Base-by-base conservation (phyloP, 2,797 vertebrate species). In the Enteromius viviparus region DNA sequence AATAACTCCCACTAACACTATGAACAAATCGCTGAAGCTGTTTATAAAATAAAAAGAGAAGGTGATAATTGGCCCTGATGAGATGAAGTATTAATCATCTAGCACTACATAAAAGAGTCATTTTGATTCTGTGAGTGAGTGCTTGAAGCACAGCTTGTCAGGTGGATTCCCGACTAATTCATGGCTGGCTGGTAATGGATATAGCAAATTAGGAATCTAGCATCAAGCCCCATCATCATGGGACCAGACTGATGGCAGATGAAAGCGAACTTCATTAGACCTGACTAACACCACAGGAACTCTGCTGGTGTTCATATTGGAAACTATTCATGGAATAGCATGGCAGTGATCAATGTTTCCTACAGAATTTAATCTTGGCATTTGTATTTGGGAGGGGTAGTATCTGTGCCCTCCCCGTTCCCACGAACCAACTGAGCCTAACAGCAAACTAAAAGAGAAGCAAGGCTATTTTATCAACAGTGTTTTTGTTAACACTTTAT, bases 141-240 rank as follows among this genome's bases (percentile, higher is more conserved):
- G 23, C 64, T 77, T 34, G 51, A 49, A 77, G 26, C 51, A 68
- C 37, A 60, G 37, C 51, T 45, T 69, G 64, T 15, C 64, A 76
- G 3, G 60, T 34, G 21, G 10, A 77, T 69, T 77, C 64, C 58
- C 34, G 29, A 26, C 23, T 68, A 68, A 82, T 58, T 58, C 23
- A 76, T 64, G 34, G 10, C 62, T 17, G 64, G 32, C 23, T 83
- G 49, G 51, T 76, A 69, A 58, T 77, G 64, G 23, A 69, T 55
- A 66, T 14, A 81, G 70, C 42, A 34, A 75, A 65, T 82, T 66
- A 65, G 42, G 32, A 81, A 74, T 81, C 80, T 17, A 65, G 80
- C 70, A 65, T 34, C 40, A 65, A 26, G 45, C 14, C 55, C 6
- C 26, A 8, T 75, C 32, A 34, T 68, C 62, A 76, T 76, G 71